Percentiles rank a stretch among this genome's conserved stretches.
Conservation (phyloP, 2,113 vertebrate species). For the Tapirus terrestris region DNA sequence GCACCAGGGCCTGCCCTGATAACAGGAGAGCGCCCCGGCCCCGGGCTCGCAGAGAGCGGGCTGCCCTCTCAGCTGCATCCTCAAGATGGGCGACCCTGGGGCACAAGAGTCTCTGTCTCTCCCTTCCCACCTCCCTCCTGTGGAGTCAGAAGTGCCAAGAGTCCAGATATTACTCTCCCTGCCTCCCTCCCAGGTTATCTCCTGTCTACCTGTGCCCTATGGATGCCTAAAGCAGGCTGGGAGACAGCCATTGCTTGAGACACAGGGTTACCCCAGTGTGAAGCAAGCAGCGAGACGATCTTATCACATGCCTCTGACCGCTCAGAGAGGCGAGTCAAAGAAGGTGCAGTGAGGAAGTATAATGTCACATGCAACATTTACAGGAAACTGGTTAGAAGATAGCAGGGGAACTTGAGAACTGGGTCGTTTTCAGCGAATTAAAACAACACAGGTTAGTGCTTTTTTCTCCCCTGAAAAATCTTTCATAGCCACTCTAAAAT, state of each 20-base stretch:
- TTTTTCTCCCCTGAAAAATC: conserved; percentile 18
- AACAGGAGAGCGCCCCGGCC: background rate
- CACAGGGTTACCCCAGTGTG: background rate
- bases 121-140: background rate
- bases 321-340: conserved; percentile 40
- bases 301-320: conserved; percentile 73
- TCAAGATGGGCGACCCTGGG: background rate
- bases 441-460: conserved; percentile 85
- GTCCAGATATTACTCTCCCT: background rate
- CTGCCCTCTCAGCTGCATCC: background rate
- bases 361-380: conserved; percentile 80
- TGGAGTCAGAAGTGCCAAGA: background rate
- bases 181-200: background rate
- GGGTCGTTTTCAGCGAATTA: conserved; percentile 67
- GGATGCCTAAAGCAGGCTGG: background rate
- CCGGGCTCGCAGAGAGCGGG: too few relatives aligned
- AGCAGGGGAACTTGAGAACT: conserved; percentile 80
- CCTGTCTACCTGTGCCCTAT: background rate
- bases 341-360: conserved; percentile 87
- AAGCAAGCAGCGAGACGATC: background rate
- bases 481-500: background rate
- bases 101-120: background rate
- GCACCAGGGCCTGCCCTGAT: background rate
- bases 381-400: conserved; percentile 86
- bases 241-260: background rate